Base-by-base conservation (phyloP, 2,888 invertebrate species). In the Spatulosminthurus flaviceps region DNA sequence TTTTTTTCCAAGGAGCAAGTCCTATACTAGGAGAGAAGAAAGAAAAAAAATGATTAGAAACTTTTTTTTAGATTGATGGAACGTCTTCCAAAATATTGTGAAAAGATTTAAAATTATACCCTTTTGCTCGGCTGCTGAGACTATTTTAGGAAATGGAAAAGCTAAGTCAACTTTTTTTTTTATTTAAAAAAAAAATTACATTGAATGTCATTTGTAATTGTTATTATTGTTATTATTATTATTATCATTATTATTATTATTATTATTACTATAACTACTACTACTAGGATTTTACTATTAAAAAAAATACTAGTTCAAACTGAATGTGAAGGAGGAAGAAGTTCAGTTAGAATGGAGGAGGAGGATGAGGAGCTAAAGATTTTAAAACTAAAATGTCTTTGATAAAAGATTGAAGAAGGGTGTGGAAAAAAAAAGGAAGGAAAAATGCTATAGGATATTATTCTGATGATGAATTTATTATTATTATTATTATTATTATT, bases 141-240 rank as follows among this genome's bases (percentile, higher is more conserved):
- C 75, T 75, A 75, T n/a, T n/a, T n/a, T 51, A 41, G 75, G 64
- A 75, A 75, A 75, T 75, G 75, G 64, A 75, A 67, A 75, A 75
- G 75, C 75, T 75, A 75, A 75, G 75, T 75, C 75, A 75, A 64
- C 74, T 74, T 74, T 74, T 74, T 74, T 74, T n/a, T 51, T 51
- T 51, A 51, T 41, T 41, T 41, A 41, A 41, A 41, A 51, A 51
- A 51, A 51, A 51, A 51, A 51, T 51, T 51, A 51, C 51, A 51
- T 51, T 51, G 51, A 51, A 51, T 51, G 51, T 51, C 51, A 51
- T 51, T 51, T 51, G 51, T 51, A 51, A 51, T 51, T 51, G 51
- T 51, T 51, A 51, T 51, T 51, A 51, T 51, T 51, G 51, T 51
- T 51, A 51, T 34, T 51, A 51, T 51, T 19, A 51, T 51, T 51